These are phyloP conservation scores for Trichopoda pennipes DNA, from an alignment of 2,888 invertebrate species.

Conservation along the genomic window DNA sequence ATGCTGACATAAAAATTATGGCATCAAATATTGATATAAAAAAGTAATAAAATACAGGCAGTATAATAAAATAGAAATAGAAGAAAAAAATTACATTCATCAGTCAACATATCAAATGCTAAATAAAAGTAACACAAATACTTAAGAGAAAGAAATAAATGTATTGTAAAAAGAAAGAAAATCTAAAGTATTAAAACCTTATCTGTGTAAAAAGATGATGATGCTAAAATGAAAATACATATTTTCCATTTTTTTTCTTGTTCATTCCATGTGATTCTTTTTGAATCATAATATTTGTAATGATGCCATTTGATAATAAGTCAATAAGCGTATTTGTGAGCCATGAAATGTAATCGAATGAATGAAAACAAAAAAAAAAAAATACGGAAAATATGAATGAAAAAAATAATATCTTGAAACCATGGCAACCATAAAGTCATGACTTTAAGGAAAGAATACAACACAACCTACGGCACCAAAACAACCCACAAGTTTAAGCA, in stretches of 20 bases:
- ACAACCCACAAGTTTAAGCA: conserved; percentile 46
- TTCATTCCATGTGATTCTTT: conserved; percentile 2
- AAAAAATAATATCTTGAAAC: background rate
- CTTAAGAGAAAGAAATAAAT: background rate
- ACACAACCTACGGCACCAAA: conserved; percentile 3
- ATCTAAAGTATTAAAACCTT: conserved; percentile 24
- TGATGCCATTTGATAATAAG: conserved; percentile 70
- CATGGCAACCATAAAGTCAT: too few relatives aligned
- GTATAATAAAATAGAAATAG: conserved; percentile 9
- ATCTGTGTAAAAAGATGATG: conserved; percentile 44
- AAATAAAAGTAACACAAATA: conserved; percentile 4
- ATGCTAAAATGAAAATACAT: conserved; percentile 21
- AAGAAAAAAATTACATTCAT: conserved; percentile 55
- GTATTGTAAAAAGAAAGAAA: background rate
- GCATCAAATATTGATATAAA: conserved; percentile 64
- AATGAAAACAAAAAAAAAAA: too few relatives aligned
- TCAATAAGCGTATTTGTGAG: conserved; percentile 69
- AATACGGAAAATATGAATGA: background rate
- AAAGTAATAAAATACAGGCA: conserved; percentile 62
- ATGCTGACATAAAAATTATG: conserved; percentile 66
- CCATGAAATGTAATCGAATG: conserved; percentile 42
- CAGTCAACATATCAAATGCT: conserved; percentile 47
- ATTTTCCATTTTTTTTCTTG: background rate
- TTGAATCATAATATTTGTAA: conserved; percentile 55
- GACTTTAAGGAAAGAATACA: background rate